Base-by-base conservation (phyloP, 53 echinoderm and acorn worm genomes). In the Paracentrotus lividus region DNA sequence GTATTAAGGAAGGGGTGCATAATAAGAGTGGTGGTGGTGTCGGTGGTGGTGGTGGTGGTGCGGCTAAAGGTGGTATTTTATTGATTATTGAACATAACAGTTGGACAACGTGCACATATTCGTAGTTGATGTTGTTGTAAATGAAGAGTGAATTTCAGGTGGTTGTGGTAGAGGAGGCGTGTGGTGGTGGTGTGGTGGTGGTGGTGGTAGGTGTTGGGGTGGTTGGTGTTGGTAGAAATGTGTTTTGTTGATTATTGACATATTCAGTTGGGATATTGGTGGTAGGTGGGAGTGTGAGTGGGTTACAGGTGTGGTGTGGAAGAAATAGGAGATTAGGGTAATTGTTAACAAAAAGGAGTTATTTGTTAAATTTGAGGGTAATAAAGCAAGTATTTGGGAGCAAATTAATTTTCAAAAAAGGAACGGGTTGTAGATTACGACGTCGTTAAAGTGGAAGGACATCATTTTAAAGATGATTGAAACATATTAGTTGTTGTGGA, bases 121-220 rank as follows among this genome's bases (percentile, higher is more conserved):
- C 21, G 21, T 56, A 56, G 56, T 58, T 58, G 21, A 5, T n/a
- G 23, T 21, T 3, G 21, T 23, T 84, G 45, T 45, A 44, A n/a
- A 5, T 84, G 26, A 27, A 47, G 84, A 8, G 44, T 23, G 38
- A 40, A 38, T 84, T 14, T 43, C 6, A 36, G 1, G 49, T 44
- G 24, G 88, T 16, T 18, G 49, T 55, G 55, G 34, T 24, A 33
- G 23, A n/a, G 27, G 27, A 4, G 24, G 24, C 12, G 20, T 77
- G 77, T 77, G 38, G 77, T 77, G 26, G 29, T 77, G 77, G 29
- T 77, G 29, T 77, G 77, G 29, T 77, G 77, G 77, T 77, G 77
- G 77, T 77, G 77, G 77, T 77, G 38, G 77, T 77, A 42, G 77
- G 33, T 36, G 32, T 69, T 18, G 56, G 9, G 56, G 56, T 56